Base-by-base conservation (phyloP, 1,140 invertebrate genomes). In the Lordiphosa clarofinis region DNA sequence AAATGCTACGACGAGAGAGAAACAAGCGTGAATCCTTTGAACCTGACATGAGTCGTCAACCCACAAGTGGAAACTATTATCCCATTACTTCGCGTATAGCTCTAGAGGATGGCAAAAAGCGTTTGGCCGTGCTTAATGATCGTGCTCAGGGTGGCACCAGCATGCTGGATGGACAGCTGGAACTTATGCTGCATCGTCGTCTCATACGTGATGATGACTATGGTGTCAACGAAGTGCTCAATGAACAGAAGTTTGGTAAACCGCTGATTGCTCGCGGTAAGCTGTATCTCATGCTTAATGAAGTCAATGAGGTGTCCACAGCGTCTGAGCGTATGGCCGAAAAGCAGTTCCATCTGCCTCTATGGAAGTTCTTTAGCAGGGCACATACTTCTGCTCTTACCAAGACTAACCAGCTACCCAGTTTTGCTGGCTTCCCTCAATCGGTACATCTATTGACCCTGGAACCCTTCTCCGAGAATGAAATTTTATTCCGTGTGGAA, bases 181-280 rank as follows among this genome's bases (percentile, higher is more conserved):
- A 96, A 87, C 71, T 96, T 0, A 96, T 96, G 95, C 92, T 98
- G 10, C 98, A 99, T 87, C 92, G 98, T 58, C 91, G 97, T 55
- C 90, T 97, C 15, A 79, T 98, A 0, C 91, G 93, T 55, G 97
- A 99, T 86, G 98, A 99, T 89, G 94, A 93, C 2, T 96, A 97
- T 70, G 98, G 98, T 7, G 97, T 99, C 0, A 94, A 91, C 0
- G 98, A 99, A 91, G 92, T 97, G 0, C 88, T 99, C 1, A 96
- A 99, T 86, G 98, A 99, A 90, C 92, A 91, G 1, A 96, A 93
- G 0, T 93, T 90, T 69, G 92, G 92, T 2, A 84, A 91, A 68
- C 96, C 97, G 1, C 88, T 99, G 3, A 93, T 98, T 3, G 94
- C 93, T 0, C 91, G 94, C 69, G 98, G 97, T 35, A 93, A 90